Evolutionary conservation across 2,888 invertebrate genomes (phyloP).

Genomic region (Agrilus biguttatus): DNA sequence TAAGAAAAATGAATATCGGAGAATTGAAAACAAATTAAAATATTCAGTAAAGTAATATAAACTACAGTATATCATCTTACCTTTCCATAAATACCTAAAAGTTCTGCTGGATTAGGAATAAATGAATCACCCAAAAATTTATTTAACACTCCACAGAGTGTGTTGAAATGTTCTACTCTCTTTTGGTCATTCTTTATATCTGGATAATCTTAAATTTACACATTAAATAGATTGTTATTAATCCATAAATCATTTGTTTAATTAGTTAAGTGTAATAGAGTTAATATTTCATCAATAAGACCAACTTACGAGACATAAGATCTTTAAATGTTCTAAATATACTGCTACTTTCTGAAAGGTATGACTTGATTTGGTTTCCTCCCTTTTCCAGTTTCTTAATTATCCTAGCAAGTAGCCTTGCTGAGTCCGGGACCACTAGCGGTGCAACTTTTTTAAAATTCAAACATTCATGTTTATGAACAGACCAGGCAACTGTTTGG

Average conservation of each 20-base stretch:
- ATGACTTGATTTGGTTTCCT: slow-evolving; percentile 50
- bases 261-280: too few species aligned
- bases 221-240: neutral
- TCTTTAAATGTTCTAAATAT: slow-evolving; percentile 68
- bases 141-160: slow-evolving; percentile 54
- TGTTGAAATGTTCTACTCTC: slow-evolving; percentile 65
- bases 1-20: too few species aligned
- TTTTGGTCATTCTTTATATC: slow-evolving; percentile 62
- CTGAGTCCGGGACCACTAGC: slow-evolving; percentile 65
- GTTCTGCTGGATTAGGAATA: slow-evolving; percentile 60
- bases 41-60: neutral
- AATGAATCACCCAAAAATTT: slow-evolving; percentile 55
- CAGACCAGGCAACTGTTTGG: slow-evolving; percentile 67
- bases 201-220: slow-evolving; percentile 50
- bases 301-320: slow-evolving; percentile 75
- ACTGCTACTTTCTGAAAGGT: slow-evolving; percentile 50
- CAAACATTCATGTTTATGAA: slow-evolving; percentile 73
- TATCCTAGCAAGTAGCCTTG: slow-evolving; percentile 62
- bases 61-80: slow-evolving; percentile 35
- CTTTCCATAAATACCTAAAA: slow-evolving; percentile 76
- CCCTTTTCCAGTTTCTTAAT: slow-evolving; percentile 55
- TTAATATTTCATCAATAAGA: neutral
- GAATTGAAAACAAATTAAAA: neutral
- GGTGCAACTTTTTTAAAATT: slow-evolving; percentile 59
- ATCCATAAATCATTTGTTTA: neutral